These are phyloP conservation scores for Malurus alboscapulatus DNA, from an alignment of 2,113 vertebrate genomes.

Conservation along the genomic window DNA sequence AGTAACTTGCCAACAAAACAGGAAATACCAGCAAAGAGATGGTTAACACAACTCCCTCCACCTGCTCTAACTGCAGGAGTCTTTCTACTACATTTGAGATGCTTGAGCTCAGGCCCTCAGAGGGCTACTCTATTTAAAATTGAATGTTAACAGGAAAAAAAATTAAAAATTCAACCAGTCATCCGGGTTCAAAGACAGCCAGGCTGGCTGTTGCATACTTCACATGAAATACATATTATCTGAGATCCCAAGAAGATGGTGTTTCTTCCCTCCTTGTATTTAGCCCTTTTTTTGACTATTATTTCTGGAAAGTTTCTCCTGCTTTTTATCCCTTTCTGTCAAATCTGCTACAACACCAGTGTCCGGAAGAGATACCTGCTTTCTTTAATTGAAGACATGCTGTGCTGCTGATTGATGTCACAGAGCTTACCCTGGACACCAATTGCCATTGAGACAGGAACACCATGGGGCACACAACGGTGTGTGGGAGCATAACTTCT, in stretches of 20 bases:
- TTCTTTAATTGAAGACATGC: not conserved
- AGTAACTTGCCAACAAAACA: not conserved
- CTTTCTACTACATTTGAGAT: not conserved
- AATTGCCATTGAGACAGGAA: not conserved
- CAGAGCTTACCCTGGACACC: fast-evolving
- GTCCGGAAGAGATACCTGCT: not conserved
- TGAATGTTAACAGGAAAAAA: not conserved
- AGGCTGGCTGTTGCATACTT: not conserved
- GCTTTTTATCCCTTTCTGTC: not conserved
- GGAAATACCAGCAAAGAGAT: not conserved
- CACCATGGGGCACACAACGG: not conserved
- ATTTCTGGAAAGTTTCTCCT: not conserved
- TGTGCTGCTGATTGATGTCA: not conserved
- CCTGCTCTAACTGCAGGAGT: fast-evolving
- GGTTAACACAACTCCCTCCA: not conserved
- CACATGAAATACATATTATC: not conserved
- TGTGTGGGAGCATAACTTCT: not conserved
- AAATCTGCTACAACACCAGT: not conserved
- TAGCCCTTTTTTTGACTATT: not conserved
- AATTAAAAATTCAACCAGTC: not conserved
- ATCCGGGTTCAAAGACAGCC: not conserved
- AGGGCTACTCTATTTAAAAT: constrained; percentile 4
- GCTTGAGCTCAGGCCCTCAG: not conserved
- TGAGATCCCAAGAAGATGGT: not conserved
- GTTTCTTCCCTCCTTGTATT: not conserved